Conservation (phyloP, 2,113 vertebrate genomes). For the Corvus cornix region DNA sequence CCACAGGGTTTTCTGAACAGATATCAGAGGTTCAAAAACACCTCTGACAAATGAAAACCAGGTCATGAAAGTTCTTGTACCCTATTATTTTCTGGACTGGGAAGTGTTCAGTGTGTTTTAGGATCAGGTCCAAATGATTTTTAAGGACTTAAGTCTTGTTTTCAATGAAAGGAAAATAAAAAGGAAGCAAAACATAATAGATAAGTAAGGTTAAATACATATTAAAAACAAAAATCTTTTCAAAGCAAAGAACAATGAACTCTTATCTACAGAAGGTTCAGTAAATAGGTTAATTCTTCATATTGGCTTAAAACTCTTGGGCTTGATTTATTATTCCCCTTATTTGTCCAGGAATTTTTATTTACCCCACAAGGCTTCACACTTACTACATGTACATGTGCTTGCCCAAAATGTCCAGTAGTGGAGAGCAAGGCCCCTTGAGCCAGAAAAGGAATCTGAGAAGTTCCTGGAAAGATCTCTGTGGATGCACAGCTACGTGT, state of each 20-base stretch:
- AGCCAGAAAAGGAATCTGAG: background rate
- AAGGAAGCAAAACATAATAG: conserved; percentile 47
- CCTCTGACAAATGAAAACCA: background rate
- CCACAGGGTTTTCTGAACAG: background rate
- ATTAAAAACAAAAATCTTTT: conserved; percentile 15
- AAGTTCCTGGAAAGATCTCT: background rate
- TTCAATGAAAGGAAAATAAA: conserved; percentile 61
- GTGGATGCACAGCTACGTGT: background rate
- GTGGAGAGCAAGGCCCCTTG: background rate
- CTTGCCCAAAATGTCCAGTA: background rate
- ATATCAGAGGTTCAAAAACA: background rate
- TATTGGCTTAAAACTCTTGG: background rate
- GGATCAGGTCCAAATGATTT: conserved; percentile 47
- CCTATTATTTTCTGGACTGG: background rate
- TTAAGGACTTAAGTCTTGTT: conserved; percentile 1
- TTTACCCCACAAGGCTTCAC: background rate
- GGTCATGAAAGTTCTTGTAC: background rate
- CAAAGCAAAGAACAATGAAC: conserved; percentile 25
- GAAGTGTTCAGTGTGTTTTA: background rate
- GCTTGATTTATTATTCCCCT: background rate
- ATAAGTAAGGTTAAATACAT: conserved; percentile 3
- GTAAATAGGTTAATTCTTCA: conserved; percentile 3
- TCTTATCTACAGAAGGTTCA: conserved; percentile 18
- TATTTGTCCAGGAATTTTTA: conserved; percentile 6
- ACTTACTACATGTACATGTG: background rate